A percentile compares a stretch with the other conserved stretches of the same genome.
Evolutionary conservation across 2,888 invertebrate species (phyloP).

Genomic region (Chloromyia formosa): DNA sequence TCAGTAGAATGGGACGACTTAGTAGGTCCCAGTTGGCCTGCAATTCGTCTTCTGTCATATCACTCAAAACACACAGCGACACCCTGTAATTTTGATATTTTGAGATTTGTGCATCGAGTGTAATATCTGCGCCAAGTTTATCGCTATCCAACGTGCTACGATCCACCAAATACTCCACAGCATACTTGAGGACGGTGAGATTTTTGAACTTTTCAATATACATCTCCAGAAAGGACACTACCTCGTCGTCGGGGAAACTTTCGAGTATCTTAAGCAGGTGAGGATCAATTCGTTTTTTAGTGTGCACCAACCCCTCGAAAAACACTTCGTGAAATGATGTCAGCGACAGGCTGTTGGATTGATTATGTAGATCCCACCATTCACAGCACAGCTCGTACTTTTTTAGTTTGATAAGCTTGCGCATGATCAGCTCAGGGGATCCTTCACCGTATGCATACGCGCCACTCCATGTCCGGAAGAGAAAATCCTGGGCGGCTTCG

Average conservation of each 20-base stretch:
- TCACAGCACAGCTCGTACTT: conserved; percentile 70
- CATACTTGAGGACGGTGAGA: conserved; percentile 71
- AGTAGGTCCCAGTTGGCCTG: conserved; percentile 72
- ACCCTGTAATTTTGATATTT: conserved; percentile 68
- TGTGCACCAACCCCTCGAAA: conserved; percentile 56
- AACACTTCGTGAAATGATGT: conserved; percentile 57
- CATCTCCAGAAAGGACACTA: conserved; percentile 71
- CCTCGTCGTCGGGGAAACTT: conserved; percentile 69
- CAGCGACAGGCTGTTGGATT: conserved; percentile 65
- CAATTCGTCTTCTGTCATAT: conserved; percentile 69
- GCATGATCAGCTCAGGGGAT: conserved; percentile 59
- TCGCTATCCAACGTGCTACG: conserved; percentile 53
- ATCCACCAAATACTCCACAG: conserved; percentile 70
- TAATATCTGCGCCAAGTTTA: conserved; percentile 58
- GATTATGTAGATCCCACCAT: conserved; percentile 70
- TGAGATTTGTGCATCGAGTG: not conserved
- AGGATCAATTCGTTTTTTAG: conserved; percentile 55
- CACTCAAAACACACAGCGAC: conserved; percentile 74
- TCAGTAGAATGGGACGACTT: conserved; percentile 76
- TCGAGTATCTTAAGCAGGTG: conserved; percentile 68
- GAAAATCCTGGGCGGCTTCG: conserved; percentile 69
- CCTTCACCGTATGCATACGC: conserved; percentile 65
- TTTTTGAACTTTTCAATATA: conserved; percentile 72
- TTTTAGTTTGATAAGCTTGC: conserved; percentile 56
- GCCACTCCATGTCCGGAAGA: conserved; percentile 69